Conservation (phyloP, 2,888 invertebrate genomes). For the Drosophila nr. perissopoda region DNA sequence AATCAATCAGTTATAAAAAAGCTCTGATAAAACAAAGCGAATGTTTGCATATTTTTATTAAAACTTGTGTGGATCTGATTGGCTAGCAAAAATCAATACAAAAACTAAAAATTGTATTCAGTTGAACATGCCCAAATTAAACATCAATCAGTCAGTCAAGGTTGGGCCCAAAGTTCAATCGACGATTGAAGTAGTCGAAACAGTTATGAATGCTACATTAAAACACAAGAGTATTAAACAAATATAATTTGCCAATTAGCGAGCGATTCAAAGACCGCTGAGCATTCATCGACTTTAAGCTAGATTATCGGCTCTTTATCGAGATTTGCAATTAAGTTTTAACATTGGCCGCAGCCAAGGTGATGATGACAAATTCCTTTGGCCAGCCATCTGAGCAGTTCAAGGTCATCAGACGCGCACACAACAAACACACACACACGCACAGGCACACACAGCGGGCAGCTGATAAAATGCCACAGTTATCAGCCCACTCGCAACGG, state of each 20-base stretch:
- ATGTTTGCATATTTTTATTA: background rate
- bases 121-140: background rate
- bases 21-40: background rate
- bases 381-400: constrained; percentile 14
- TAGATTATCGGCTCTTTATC: constrained; percentile 19
- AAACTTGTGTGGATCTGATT: too few relatives aligned
- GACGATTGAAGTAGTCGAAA: background rate
- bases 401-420: constrained; percentile 40
- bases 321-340: constrained; percentile 37
- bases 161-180: background rate
- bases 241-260: background rate
- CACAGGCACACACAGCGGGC: background rate
- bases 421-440: background rate
- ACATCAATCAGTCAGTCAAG: background rate
- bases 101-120: background rate
- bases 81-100: background rate
- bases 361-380: constrained; percentile 35
- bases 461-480: constrained; percentile 68
- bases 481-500: constrained; percentile 52
- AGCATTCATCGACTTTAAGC: constrained; percentile 21
- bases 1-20: background rate
- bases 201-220: constrained; percentile 10
- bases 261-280: background rate
- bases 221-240: background rate
- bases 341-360: constrained; percentile 42